Evolutionary conservation across 2,113 vertebrate species (phyloP).

Genomic region (Macroglossus sobrinus): DNA sequence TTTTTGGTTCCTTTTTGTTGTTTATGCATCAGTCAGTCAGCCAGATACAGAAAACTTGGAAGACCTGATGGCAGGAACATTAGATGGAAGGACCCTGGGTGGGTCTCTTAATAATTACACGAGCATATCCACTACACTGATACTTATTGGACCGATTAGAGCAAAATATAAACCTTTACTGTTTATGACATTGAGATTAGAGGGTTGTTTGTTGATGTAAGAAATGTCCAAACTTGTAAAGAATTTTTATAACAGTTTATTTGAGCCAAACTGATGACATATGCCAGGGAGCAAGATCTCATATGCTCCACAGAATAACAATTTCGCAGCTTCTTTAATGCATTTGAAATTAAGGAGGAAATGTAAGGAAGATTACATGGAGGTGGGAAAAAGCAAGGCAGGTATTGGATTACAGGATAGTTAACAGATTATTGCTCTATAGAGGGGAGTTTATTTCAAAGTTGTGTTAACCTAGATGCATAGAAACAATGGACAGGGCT

Average conservation of each 20-base stretch:
- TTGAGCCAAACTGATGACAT: not conserved
- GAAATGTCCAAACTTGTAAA: not conserved
- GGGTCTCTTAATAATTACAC: slow-evolving; percentile 2
- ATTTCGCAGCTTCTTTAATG: not conserved
- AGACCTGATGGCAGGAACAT: not conserved
- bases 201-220: not conserved
- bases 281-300: not conserved
- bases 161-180: slow-evolving; percentile 10
- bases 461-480: not conserved
- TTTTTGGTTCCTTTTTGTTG: not conserved
- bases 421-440: not conserved
- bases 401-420: not conserved
- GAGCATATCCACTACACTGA: not conserved
- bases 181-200: not conserved
- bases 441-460: not conserved
- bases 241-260: not conserved
- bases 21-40: not conserved
- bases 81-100: not conserved
- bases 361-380: not conserved
- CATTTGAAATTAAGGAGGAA: not conserved
- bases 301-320: not conserved
- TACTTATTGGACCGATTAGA: not conserved
- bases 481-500: not conserved
- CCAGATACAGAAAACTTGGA: not conserved
- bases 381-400: not conserved